Conservation (phyloP, 2,797 vertebrate species). For the Ptychadena robeensis region DNA sequence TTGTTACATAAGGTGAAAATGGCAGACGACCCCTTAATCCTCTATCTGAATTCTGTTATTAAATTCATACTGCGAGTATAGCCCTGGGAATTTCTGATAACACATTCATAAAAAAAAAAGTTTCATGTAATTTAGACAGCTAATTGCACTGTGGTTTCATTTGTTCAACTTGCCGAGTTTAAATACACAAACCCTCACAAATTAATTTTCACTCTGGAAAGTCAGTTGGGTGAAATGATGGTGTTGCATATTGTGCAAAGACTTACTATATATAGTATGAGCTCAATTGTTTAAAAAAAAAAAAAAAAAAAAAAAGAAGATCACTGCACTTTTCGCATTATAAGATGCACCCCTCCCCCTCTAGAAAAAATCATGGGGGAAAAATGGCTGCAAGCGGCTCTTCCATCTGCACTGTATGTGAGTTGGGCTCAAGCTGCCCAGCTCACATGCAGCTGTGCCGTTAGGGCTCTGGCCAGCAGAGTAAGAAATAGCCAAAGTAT, state of each 20-base stretch:
- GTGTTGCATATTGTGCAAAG: not conserved
- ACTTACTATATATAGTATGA: too few species aligned
- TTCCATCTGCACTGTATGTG: too few species aligned
- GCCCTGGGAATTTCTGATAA: slow-evolving; percentile 34
- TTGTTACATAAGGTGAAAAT: slow-evolving; percentile 56
- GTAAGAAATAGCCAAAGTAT: too few species aligned
- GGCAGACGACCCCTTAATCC: slow-evolving; percentile 9
- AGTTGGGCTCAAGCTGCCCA: too few species aligned
- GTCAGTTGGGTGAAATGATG: not conserved
- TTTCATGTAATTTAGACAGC: slow-evolving; percentile 18
- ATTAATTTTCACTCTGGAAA: not conserved
- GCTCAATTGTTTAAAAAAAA: too few species aligned
- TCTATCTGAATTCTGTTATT: slow-evolving; percentile 11
- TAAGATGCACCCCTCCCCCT: too few species aligned
- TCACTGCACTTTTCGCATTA: too few species aligned
- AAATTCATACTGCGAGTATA: slow-evolving; percentile 29
- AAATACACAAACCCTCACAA: slow-evolving; percentile 12
- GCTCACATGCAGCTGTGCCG: too few species aligned
- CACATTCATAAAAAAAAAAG: slow-evolving; percentile 19
- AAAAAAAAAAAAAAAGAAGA: too few species aligned
- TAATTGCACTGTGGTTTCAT: slow-evolving; percentile 40
- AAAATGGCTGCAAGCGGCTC: too few species aligned
- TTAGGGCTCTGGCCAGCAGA: too few species aligned
- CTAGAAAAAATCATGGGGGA: too few species aligned
- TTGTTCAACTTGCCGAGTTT: slow-evolving; percentile 14